These are phyloP conservation scores for Anthopleura sola DNA, from an alignment of 64 coral and sea anemone species.

Conservation along the genomic window DNA sequence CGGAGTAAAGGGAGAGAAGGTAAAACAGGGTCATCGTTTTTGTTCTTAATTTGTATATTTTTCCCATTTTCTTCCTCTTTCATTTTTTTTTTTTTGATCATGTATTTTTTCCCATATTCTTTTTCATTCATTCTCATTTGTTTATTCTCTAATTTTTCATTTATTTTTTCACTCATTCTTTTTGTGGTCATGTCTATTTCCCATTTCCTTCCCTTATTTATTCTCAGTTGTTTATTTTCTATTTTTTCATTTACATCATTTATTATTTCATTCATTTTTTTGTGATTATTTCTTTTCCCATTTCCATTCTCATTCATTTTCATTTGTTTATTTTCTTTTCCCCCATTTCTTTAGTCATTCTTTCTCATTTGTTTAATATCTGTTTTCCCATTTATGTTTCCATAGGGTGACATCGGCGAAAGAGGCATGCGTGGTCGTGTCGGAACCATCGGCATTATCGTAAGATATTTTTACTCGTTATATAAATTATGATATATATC, in stretches of 20 bases:
- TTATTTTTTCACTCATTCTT: not conserved
- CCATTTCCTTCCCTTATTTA: too few species aligned
- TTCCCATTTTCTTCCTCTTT: not conserved
- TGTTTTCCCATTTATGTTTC: not conserved
- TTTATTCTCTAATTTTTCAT: too few species aligned
- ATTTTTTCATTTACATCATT: not conserved
- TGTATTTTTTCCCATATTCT: too few species aligned
- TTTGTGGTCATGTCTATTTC: not conserved
- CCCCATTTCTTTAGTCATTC: not conserved
- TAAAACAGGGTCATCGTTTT: too few species aligned
- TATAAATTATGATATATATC: too few species aligned
- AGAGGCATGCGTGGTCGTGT: not conserved
- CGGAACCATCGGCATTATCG: not conserved
- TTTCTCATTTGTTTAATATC: not conserved
- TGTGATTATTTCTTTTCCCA: not conserved
- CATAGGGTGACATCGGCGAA: slow-evolving; percentile 11
- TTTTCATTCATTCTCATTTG: too few species aligned
- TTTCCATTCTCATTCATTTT: too few species aligned
- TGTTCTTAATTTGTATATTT: not conserved
- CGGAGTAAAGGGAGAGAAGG: slow-evolving; percentile 18
- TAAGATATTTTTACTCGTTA: too few species aligned
- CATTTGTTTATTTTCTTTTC: too few species aligned
- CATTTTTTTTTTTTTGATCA: not conserved
- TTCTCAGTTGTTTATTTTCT: too few species aligned
- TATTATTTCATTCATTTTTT: not conserved